Evolutionary conservation across 2,113 vertebrate species (phyloP), one percentile per base, ranked within the genome.

Genomic region (Zootoca vivipara): DNA sequence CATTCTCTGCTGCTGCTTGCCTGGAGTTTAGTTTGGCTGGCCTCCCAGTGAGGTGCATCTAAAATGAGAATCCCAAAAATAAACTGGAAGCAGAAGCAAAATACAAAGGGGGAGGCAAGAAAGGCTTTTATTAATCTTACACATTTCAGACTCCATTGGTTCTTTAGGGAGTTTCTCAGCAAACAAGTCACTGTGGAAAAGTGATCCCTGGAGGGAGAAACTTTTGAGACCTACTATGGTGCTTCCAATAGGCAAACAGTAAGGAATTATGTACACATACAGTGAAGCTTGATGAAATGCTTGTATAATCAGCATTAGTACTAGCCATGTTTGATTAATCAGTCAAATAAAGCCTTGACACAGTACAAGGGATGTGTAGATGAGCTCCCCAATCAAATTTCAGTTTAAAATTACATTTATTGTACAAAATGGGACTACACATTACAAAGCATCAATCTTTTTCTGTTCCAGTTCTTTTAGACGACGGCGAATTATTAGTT

Each of bases 401-500:
- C 46, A 89, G 65, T 5, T 75, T 13, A 0, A 42, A 67, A 69
- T 56, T 84, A 67, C 16, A 79, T 94, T 95, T 94, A 92, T 95
- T 96, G 88, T 56, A 91, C 62, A 92, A 70, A 93, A 79, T 15
- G 26, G 1, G 18, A 83, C 75, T 12, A 78, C 58, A 87, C 0
- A n/a, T 95, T 96, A 98, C 0, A 97, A 94, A 65, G 97, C 94
- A 69, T 97, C 91, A 0, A 96, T 87, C 22, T 93, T 82, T 79
- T 98, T 97, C 79, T 96, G 93, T 16, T 97, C 96, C 46, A 85
- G 46, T 92, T 97, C 91, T 93, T 94, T 91, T 96, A 98, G 87
- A 85, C 2, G 95, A 84, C 93, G 97, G 73, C 65, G 94, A 83
- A 99, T 94, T 4, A 99, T 89, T 83, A 99, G 94, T 85, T 99